Percentiles rank a stretch among this genome's conserved stretches.
Evolutionary conservation across 2,113 vertebrate genomes (phyloP).

Genomic region (Syrrhaptes paradoxus): DNA sequence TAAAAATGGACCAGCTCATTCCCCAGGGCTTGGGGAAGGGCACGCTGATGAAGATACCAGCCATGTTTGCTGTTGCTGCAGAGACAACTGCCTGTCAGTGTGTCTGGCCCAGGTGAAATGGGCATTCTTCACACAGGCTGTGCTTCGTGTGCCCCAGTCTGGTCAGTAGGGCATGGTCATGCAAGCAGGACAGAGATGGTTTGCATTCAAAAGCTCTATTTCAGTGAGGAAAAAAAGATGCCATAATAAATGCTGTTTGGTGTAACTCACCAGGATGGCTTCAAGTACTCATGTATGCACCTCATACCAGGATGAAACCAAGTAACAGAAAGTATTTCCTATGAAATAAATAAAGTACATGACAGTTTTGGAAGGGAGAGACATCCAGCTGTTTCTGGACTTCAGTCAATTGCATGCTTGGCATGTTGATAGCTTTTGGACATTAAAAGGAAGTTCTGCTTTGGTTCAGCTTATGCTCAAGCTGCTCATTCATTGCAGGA

Average conservation of each 20-base stretch:
- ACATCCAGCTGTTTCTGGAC: not conserved
- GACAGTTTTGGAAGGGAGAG: not conserved
- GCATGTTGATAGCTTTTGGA: not conserved
- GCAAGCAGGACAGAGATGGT: not conserved
- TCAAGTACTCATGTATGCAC: not conserved
- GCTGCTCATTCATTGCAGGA: not conserved
- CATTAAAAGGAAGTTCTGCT: constrained; percentile 3
- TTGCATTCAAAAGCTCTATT: not conserved
- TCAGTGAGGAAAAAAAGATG: not conserved
- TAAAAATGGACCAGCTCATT: not conserved
- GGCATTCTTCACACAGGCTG: rapidly evolving
- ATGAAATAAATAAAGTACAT: not conserved
- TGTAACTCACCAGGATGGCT: not conserved
- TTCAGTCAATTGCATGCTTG: not conserved
- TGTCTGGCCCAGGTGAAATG: not conserved
- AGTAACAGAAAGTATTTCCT: not conserved
- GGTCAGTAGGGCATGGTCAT: not conserved
- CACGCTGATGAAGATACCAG: not conserved
- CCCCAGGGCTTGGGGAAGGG: not conserved
- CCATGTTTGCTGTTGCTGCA: not conserved
- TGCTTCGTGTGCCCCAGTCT: not conserved
- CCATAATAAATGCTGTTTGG: not conserved
- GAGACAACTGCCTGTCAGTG: not conserved
- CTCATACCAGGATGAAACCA: not conserved
- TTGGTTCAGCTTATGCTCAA: not conserved